Evolutionary conservation across 2,797 vertebrate genomes (phyloP).

Genomic region (Lepidocolaptes lacrymiger): DNA sequence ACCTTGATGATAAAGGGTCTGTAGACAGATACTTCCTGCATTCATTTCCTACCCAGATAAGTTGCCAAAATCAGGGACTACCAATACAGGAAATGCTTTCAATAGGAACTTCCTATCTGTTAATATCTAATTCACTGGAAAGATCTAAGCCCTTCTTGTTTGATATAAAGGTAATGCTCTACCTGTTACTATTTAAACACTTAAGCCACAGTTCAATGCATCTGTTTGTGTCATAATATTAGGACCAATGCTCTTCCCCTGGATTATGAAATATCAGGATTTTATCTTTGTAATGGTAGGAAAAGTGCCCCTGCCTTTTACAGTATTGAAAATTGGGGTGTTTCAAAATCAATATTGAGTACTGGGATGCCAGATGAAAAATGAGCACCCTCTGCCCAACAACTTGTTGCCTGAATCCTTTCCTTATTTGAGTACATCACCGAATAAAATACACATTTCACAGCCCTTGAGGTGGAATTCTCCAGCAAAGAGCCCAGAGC

Average conservation of each 20-base stretch:
- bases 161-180: neutral
- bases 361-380: neutral
- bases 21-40: conserved; percentile 82
- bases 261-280: neutral
- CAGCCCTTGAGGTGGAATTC: neutral
- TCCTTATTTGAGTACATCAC: neutral
- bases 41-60: conserved; percentile 78
- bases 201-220: neutral
- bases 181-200: neutral
- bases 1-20: conserved; percentile 78
- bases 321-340: neutral
- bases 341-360: neutral
- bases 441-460: neutral
- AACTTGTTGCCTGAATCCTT: neutral
- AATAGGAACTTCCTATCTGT: conserved; percentile 73
- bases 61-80: conserved; percentile 67
- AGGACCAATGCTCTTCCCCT: neutral
- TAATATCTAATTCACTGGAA: conserved; percentile 58
- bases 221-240: neutral
- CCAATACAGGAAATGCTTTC: conserved; percentile 73
- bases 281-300: neutral
- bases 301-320: neutral
- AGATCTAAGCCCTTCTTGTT: conserved; percentile 1
- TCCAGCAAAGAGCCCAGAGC: neutral
- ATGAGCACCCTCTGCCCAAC: neutral